A percentile compares a stretch with the other conserved stretches of the same genome.
phyloP scores from a whole-genome alignment of 2,113 vertebrate genomes.

The Dicentrarchus labrax region DNA sequence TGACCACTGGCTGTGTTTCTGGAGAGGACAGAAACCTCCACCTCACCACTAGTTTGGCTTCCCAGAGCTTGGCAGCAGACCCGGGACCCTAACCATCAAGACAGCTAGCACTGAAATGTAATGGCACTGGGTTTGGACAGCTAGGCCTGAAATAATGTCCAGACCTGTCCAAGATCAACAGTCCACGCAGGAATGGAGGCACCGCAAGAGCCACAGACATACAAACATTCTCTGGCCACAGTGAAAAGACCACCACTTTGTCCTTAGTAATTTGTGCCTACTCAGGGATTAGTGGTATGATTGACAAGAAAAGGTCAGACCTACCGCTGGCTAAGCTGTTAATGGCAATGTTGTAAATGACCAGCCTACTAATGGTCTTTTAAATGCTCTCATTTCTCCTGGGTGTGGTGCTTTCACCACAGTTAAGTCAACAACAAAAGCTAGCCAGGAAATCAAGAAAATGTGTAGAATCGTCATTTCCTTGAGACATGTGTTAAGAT shows the following conservation, averaged over 20 bases:
- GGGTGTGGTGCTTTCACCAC: slow-evolving; percentile 16
- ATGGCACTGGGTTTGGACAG: slow-evolving; percentile 61
- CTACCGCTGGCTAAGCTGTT: slow-evolving; percentile 38
- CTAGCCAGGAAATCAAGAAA: slow-evolving; percentile 3
- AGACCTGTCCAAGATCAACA: slow-evolving; percentile 76
- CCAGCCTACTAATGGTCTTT: slow-evolving; percentile 26
- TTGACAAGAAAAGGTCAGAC: slow-evolving; percentile 39
- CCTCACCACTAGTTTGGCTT: slow-evolving; percentile 22
- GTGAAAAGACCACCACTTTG: slow-evolving; percentile 41
- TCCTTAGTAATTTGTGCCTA: slow-evolving; percentile 49
- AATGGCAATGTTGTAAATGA: slow-evolving; percentile 54
- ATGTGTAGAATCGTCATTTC: not conserved
- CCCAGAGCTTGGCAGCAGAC: slow-evolving; percentile 45
- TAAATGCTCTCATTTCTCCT: slow-evolving; percentile 29
- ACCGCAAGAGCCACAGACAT: slow-evolving; percentile 60
- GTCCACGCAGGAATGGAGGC: slow-evolving; percentile 64
- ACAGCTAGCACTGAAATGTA: slow-evolving; percentile 47
- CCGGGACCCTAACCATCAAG: slow-evolving; percentile 43
- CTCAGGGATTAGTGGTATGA: slow-evolving; percentile 36
- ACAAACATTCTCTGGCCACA: slow-evolving; percentile 51
- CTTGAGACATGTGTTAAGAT: not conserved
- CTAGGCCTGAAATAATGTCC: slow-evolving; percentile 66
- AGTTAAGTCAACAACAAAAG: slow-evolving; percentile 21
- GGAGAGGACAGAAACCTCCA: slow-evolving; percentile 15
- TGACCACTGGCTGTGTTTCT: slow-evolving; percentile 41